These are phyloP conservation scores for Zaprionus africanus DNA, from an alignment of 1,140 invertebrate species.

Conservation along the genomic window DNA sequence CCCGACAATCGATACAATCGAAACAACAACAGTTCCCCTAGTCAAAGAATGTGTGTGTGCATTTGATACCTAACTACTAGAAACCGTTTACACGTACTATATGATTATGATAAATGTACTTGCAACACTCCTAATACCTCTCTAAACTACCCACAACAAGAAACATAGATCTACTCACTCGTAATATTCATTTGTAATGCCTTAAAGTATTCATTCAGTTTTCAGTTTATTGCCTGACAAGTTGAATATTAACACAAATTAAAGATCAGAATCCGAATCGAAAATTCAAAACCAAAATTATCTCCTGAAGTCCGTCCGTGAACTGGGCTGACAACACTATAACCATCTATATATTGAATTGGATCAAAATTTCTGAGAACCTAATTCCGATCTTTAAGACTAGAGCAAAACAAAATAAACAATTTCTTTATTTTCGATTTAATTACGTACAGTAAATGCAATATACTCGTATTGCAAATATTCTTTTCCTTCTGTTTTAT, in stretches of 20 bases:
- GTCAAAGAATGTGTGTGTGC: constrained; percentile 47
- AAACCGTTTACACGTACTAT: constrained; percentile 22
- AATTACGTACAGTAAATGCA: constrained; percentile 1
- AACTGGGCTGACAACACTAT: constrained; percentile 6
- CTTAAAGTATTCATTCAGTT: constrained; percentile 33
- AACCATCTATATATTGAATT: neutral
- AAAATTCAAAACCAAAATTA: constrained; percentile 8
- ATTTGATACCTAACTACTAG: constrained; percentile 34
- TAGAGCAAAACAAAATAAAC: constrained; percentile 29
- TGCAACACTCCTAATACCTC: constrained; percentile 21
- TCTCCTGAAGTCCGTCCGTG: constrained; percentile 9
- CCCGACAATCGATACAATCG: constrained; percentile 22
- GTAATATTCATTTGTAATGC: constrained; percentile 52
- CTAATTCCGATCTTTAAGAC: constrained; percentile 29
- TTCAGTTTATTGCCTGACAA: constrained; percentile 60
- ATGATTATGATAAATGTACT: constrained; percentile 56
- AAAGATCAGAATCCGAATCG: constrained; percentile 30
- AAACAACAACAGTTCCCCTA: constrained; percentile 23
- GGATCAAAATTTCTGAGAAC: constrained; percentile 2
- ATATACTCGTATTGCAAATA: neutral
- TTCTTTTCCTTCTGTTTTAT: constrained; percentile 13
- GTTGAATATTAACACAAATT: constrained; percentile 26
- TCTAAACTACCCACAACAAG: constrained; percentile 20
- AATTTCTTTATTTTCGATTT: constrained; percentile 15
- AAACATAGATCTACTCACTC: constrained; percentile 31